A percentile compares a stretch with the other conserved stretches of the same genome.
Evolutionary conservation across 1,140 invertebrate species (phyloP).

Genomic region (Heliothis virescens): DNA sequence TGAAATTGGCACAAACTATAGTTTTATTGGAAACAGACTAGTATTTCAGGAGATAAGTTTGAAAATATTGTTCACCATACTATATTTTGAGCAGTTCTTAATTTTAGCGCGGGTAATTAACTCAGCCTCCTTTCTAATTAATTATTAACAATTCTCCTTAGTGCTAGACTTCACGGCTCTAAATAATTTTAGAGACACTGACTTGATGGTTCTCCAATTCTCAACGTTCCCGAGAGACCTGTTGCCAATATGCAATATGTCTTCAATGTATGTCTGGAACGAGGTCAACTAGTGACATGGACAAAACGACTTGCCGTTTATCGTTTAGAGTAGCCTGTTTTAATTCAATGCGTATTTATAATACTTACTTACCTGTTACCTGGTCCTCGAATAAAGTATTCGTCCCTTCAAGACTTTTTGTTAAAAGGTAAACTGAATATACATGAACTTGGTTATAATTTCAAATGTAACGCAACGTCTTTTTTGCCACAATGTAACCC

Average conservation of each 20-base stretch:
- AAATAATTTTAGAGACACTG: constrained; percentile 2
- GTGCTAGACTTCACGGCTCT: neutral
- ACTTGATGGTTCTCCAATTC: neutral
- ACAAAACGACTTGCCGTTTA: neutral
- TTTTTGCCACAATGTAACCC: neutral
- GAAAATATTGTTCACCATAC: too few species aligned
- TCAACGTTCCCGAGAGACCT: neutral
- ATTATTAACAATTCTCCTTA: neutral
- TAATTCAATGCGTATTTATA: neutral
- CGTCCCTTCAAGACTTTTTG: neutral
- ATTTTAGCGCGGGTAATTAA: too few species aligned
- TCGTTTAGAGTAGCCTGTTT: neutral
- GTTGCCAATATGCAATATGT: constrained; percentile 4
- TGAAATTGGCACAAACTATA: too few species aligned
- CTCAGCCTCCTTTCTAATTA: neutral
- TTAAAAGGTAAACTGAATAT: neutral
- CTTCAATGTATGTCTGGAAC: neutral
- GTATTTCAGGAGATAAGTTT: too few species aligned
- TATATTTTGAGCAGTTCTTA: too few species aligned
- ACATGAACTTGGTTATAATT: constrained; percentile 6
- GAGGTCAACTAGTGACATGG: neutral
- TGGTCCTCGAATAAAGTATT: neutral
- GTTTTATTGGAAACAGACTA: too few species aligned
- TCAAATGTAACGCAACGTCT: neutral
- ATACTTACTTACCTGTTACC: too few species aligned